A percentile compares a stretch with the other conserved stretches of the same genome.
phyloP scores from a whole-genome alignment of 2,888 invertebrate genomes.

The Toxonevra muliebris region DNA sequence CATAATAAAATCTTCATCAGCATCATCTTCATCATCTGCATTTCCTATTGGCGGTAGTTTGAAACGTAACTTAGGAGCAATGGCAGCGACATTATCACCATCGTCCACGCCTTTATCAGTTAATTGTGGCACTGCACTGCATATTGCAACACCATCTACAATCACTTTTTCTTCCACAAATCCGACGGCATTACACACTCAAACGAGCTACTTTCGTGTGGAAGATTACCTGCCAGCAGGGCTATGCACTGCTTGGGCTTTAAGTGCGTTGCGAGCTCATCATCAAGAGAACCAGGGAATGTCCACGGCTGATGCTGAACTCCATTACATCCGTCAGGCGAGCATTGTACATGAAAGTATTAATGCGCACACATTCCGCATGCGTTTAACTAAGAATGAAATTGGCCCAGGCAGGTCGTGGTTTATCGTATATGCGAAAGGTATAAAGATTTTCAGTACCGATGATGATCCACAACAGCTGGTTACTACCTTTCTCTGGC shows the following conservation, averaged over 20 bases:
- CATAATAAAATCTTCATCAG: constrained; percentile 20
- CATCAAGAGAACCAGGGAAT: constrained; percentile 85
- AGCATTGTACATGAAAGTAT: constrained; percentile 83
- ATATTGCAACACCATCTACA: constrained; percentile 38
- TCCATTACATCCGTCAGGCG: constrained; percentile 89
- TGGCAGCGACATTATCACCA: constrained; percentile 43
- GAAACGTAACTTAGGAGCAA: constrained; percentile 40
- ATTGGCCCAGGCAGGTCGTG: constrained; percentile 81
- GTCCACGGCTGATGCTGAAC: constrained; percentile 82
- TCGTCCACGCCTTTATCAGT: constrained; percentile 46
- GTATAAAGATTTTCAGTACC: constrained; percentile 82
- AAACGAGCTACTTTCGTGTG: constrained; percentile 75
- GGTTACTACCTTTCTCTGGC: constrained; percentile 90
- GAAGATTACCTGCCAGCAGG: constrained; percentile 84
- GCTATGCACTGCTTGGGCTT: constrained; percentile 68
- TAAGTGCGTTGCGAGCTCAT: constrained; percentile 72
- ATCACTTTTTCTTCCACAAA: constrained; percentile 30
- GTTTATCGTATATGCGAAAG: constrained; percentile 91
- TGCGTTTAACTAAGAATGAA: constrained; percentile 81
- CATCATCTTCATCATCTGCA: constrained; percentile 24
- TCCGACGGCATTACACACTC: neutral
- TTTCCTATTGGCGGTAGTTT: constrained; percentile 38
- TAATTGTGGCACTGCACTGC: constrained; percentile 41
- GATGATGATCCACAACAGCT: constrained; percentile 61
- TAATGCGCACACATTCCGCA: constrained; percentile 88